Percentiles rank a stretch among this genome's conserved stretches.
Conservation (phyloP, 2,888 invertebrate species). For the Tachina lurida region DNA sequence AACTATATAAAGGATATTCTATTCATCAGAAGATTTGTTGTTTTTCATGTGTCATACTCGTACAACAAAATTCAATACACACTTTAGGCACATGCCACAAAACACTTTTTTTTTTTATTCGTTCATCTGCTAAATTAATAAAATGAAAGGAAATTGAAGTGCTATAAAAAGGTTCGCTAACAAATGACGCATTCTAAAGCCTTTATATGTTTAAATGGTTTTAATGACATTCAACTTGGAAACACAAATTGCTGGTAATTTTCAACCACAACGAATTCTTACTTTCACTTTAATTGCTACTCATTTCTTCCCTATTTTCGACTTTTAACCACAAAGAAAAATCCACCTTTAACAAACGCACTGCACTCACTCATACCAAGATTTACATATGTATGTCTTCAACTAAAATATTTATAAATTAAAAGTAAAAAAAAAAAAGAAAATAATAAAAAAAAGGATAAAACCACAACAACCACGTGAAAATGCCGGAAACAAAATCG, state of each 20-base stretch:
- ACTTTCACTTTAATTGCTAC: conserved; percentile 52
- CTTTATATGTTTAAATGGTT: neutral
- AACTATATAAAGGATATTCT: conserved; percentile 33
- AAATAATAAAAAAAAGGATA: conserved; percentile 48
- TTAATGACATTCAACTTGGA: conserved; percentile 43
- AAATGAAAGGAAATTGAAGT: neutral
- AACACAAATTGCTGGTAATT: conserved; percentile 21
- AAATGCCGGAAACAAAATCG: conserved; percentile 82
- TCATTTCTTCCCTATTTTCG: neutral
- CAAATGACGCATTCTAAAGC: conserved; percentile 29
- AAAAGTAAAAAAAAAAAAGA: neutral
- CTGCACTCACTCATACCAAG: neutral
- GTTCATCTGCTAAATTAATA: conserved; percentile 4
- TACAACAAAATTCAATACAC: conserved; percentile 21
- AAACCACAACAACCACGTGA: conserved; percentile 78
- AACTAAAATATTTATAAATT: conserved; percentile 16
- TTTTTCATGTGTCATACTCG: conserved; percentile 34
- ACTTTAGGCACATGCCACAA: conserved; percentile 43
- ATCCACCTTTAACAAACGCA: neutral
- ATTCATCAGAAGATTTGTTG: neutral
- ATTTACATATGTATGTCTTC: neutral
- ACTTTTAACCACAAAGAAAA: neutral
- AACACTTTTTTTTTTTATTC: conserved; percentile 9
- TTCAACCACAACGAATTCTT: conserved; percentile 25
- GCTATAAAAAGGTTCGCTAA: neutral